Percentiles rank a stretch among this genome's conserved stretches.
These are phyloP conservation scores for Conchocele bisecta DNA, from an alignment of 2,888 invertebrate genomes.

Conservation along the genomic window DNA sequence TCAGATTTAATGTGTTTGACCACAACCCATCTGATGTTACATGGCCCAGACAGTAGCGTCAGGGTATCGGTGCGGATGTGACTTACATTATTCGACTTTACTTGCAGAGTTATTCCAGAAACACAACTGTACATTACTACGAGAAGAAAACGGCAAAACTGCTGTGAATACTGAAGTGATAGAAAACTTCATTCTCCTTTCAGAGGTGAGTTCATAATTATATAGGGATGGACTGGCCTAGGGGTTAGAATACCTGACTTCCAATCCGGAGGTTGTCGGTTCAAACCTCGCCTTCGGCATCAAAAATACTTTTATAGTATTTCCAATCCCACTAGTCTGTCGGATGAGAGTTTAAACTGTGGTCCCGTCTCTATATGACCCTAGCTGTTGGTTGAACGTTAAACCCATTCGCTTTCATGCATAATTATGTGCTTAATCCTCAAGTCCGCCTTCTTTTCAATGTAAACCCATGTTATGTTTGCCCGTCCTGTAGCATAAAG, in stretches of 20 bases:
- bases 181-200: slow-evolving; percentile 68
- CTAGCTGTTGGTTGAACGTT: too few relatives aligned
- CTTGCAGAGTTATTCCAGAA: slow-evolving; percentile 56
- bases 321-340: too few relatives aligned
- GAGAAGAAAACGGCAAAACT: slow-evolving; percentile 53
- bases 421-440: too few relatives aligned
- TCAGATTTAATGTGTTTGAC: neutral
- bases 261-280: neutral
- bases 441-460: too few relatives aligned
- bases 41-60: too few relatives aligned
- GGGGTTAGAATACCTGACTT: neutral
- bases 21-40: too few relatives aligned
- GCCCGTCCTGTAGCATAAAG: too few relatives aligned
- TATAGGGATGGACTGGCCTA: neutral
- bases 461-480: too few relatives aligned
- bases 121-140: slow-evolving; percentile 54
- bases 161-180: slow-evolving; percentile 65
- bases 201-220: slow-evolving; percentile 68
- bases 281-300: neutral
- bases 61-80: neutral
- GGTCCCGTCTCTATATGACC: too few relatives aligned
- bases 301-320: neutral
- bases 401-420: too few relatives aligned
- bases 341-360: too few relatives aligned
- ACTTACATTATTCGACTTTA: neutral